These are phyloP conservation scores for Passer montanus DNA, from an alignment of 2,113 vertebrate genomes.

Conservation along the genomic window DNA sequence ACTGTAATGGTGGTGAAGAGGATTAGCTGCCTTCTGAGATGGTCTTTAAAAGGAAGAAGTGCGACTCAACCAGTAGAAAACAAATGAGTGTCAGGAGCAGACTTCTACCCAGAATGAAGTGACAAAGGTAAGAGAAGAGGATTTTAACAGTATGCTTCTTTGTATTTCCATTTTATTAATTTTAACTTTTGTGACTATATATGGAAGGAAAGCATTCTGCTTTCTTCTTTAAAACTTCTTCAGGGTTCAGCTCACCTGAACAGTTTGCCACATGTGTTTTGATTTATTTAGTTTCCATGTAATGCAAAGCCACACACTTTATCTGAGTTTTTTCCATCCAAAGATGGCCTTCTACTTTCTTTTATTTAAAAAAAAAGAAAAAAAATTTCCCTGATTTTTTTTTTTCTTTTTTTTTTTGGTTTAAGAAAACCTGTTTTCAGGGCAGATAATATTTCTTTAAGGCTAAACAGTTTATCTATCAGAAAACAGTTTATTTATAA, in stretches of 20 bases:
- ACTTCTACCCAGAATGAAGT: neutral
- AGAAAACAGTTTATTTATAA: neutral
- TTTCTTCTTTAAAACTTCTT: neutral
- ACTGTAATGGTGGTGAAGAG: neutral
- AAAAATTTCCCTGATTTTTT: neutral
- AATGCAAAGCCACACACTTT: neutral
- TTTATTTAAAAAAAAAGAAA: neutral
- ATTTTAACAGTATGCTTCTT: neutral
- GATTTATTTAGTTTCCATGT: neutral
- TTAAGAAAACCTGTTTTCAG: neutral
- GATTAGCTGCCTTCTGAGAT: neutral
- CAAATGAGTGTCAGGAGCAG: neutral
- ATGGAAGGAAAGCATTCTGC: neutral
- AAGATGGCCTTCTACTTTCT: neutral
- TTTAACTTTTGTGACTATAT: neutral
- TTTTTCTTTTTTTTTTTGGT: too few relatives aligned
- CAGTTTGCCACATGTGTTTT: neutral
- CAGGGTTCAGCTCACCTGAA: neutral
- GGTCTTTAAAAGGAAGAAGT: neutral
- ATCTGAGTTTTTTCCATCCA: neutral
- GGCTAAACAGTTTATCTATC: neutral
- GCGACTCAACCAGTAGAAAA: neutral
- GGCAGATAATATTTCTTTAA: neutral
- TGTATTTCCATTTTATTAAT: neutral
- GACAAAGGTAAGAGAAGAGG: neutral